phyloP scores from a whole-genome alignment of 2,113 vertebrate genomes.

The Polyodon spathula region DNA sequence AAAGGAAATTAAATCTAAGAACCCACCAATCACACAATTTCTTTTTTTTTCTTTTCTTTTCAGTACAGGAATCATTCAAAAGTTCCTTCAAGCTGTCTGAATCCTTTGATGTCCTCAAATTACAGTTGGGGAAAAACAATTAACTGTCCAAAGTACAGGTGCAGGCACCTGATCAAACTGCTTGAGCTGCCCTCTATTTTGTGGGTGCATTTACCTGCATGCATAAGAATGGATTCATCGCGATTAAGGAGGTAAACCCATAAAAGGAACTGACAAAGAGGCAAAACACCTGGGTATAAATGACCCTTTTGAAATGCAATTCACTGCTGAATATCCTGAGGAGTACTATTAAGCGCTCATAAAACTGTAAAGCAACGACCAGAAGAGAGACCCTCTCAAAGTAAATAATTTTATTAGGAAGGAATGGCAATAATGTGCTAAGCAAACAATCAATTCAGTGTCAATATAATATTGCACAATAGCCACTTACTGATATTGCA shows the following conservation, averaged over 20 bases:
- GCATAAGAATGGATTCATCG: slow-evolving; percentile 40
- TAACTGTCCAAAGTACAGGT: slow-evolving; percentile 43
- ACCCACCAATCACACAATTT: background rate
- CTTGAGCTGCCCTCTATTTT: slow-evolving; percentile 31
- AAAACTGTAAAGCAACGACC: background rate
- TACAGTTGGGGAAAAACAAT: slow-evolving; percentile 50
- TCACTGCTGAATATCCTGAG: slow-evolving; percentile 29
- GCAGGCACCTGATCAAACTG: slow-evolving; percentile 55
- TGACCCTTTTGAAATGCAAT: slow-evolving; percentile 42
- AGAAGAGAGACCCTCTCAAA: background rate
- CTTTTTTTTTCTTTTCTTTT: slow-evolving; percentile 43
- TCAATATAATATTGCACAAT: slow-evolving; percentile 22
- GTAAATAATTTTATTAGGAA: slow-evolving; percentile 15
- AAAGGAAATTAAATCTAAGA: too few relatives aligned
- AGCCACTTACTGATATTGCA: slow-evolving; percentile 22
- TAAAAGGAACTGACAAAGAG: slow-evolving; percentile 36
- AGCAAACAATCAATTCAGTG: slow-evolving; percentile 21
- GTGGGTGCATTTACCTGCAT: slow-evolving; percentile 28
- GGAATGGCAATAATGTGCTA: slow-evolving; percentile 24
- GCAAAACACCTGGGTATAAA: slow-evolving; percentile 40
- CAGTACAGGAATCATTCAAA: slow-evolving; percentile 32
- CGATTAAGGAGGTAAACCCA: slow-evolving; percentile 49
- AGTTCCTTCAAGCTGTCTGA: slow-evolving; percentile 54
- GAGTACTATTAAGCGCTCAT: slow-evolving; percentile 28
- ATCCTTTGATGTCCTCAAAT: slow-evolving; percentile 55